phyloP scores from a whole-genome alignment of 2,888 invertebrate species.

The Tolmerus cingulatus region DNA sequence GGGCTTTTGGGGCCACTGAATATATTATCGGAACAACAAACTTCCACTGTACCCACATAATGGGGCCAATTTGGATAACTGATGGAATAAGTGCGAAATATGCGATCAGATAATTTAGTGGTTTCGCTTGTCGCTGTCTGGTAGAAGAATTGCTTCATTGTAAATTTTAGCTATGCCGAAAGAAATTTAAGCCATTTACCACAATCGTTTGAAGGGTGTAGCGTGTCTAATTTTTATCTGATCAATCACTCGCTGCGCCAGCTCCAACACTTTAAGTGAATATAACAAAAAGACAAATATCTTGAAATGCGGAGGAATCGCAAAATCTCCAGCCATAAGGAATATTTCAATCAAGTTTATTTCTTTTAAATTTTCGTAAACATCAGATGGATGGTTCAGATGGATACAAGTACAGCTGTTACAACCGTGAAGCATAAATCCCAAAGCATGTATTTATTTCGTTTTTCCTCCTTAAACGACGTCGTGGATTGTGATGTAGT shows the following conservation, averaged over 20 bases:
- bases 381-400: neutral
- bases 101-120: neutral
- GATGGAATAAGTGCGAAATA: neutral
- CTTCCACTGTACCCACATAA: neutral
- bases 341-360: neutral
- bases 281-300: neutral
- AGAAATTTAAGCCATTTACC: neutral
- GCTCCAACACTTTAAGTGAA: neutral
- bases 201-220: neutral
- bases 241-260: neutral
- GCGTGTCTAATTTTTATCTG: neutral
- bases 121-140: neutral
- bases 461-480: too few species aligned
- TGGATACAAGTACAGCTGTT: neutral
- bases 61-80: neutral
- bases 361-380: neutral
- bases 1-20: neutral
- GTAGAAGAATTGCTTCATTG: neutral
- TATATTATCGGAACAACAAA: neutral
- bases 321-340: neutral
- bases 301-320: neutral
- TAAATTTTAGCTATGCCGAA: neutral
- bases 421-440: too few species aligned
- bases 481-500: too few species aligned
- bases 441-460: too few species aligned